Conservation (phyloP, 2,888 invertebrate genomes). For the Branchipolynoe longqiensis region DNA sequence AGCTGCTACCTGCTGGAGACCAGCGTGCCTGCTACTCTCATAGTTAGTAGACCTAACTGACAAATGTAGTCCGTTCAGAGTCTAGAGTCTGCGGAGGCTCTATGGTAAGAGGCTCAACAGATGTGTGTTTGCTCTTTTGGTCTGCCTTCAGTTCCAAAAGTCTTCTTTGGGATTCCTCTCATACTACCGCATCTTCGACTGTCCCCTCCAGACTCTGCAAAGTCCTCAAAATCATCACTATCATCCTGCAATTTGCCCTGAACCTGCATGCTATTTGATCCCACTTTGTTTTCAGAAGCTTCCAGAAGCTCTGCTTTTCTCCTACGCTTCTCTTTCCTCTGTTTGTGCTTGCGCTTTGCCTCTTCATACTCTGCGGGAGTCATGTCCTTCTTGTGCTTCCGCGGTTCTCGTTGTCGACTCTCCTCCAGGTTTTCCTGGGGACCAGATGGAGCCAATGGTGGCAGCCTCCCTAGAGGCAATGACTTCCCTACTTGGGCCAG, state of each 20-base stretch:
- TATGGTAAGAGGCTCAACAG: too few species aligned
- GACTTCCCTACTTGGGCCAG: slow-evolving; percentile 9
- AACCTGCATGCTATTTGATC: slow-evolving; percentile 1
- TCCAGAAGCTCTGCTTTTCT: not conserved
- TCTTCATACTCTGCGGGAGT: slow-evolving; percentile 4
- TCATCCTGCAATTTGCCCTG: slow-evolving; percentile 1
- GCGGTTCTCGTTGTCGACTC: not conserved
- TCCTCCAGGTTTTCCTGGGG: not conserved
- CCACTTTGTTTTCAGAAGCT: not conserved
- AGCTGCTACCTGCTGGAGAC: too few species aligned
- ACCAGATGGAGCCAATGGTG: not conserved
- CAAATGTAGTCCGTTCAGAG: too few species aligned
- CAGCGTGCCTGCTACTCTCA: too few species aligned
- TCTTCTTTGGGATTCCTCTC: slow-evolving; percentile 12
- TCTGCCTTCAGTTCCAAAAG: not conserved
- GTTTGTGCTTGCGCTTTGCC: not conserved
- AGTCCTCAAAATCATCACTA: not conserved
- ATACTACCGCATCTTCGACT: not conserved
- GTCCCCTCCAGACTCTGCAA: not conserved
- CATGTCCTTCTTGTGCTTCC: slow-evolving; percentile 39
- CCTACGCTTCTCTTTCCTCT: slow-evolving; percentile 9
- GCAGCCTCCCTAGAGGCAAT: not conserved
- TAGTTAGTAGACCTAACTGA: too few species aligned
- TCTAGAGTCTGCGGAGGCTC: too few species aligned
- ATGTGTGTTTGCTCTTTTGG: too few species aligned